Base-by-base conservation (phyloP, 2,797 vertebrate species). In the Acropternis orthonyx region DNA sequence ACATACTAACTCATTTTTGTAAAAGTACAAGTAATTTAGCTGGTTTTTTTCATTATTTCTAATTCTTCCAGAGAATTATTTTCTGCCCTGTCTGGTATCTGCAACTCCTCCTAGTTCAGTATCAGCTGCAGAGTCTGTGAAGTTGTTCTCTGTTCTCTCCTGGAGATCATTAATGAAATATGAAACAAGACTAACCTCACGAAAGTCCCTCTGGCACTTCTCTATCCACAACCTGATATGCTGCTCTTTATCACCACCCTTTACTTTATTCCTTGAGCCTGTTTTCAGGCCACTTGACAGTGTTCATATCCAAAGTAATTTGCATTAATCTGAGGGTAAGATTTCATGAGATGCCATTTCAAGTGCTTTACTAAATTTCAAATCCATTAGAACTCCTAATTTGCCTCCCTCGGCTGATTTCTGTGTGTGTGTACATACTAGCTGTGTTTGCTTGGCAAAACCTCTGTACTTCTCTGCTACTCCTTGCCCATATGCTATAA, bases 331-430 rank as follows among this genome's bases (percentile, higher is more conserved):
- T 85, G 73, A 91, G 91, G 93, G 71, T 96, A 95, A 95, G 80
- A 88, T 96, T 97, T 97, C 93, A 91, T 77, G 79, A 96, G 89
- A 95, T 89, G 83, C 66, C 85, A 62, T 97, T 96, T 95, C 96
- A 90, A 97, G 95, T 79, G 66, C 93, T 97, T 97, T 95, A 88
- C 95, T 97, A 82, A 96, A 97, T 97, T 97, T 85, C 89, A 95
- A 96, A 97, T 89, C 94, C 95, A 97, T 97, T 97, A 94, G 75
- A 94, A 96, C 85, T 95, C 85, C 89, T 91, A 94, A 92, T 93
- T 95, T 94, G 77, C 59, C 77, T 95, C 96, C 84, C 95, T 86
- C 46, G 4, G 73, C 90, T 97, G 95, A 95, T 96, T 91, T 96
- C 62, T 0, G 1, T 75, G 52, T 0, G 0, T 95, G 96, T 85